Evolutionary conservation across 2,888 invertebrate species (phyloP), one percentile per base, ranked within the genome.

Genomic region (Standfussiana lucernea): DNA sequence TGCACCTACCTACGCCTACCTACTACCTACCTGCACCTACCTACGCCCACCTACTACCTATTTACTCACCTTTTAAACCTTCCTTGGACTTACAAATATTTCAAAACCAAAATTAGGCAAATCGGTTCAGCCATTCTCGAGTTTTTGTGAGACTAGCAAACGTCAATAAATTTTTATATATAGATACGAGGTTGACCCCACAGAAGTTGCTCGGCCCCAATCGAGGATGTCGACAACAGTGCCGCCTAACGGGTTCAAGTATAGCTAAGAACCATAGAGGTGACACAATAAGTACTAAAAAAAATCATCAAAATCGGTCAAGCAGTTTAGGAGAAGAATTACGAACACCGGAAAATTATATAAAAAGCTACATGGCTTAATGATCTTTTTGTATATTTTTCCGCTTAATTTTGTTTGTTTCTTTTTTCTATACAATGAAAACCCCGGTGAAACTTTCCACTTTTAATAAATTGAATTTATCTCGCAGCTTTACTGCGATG

Each of bases 401-500:
- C 21, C n/a, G 37, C 10, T n/a, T 47, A 61, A 75, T 75, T 69
- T 59, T 66, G n/a, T 53, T 18, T n/a, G 21, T 73, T 77, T 53
- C 0, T n/a, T 53, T 50, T 75, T 78, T 69, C 59, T 61, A 35
- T 45, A 59, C 62, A 62, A 15, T 59, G 45, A 40, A 69, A 81
- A 66, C 42, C 18, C 32, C 45, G 6, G 65, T 45, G 18, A 61
- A 80, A 56, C 45, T 84, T 83, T 76, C 47, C 69, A 75, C 72
- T 74, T 75, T 81, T 72, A 84, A 84, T 77, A 76, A 84, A 84
- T 84, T 80, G 65, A 85, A 77, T 84, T 84, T 72, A 69, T 56
- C 53, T 75, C 75, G 66, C 74, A 72, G 70, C 53, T 80, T 74
- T 59, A 72, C 72, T 74, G 69, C 64, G 35, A 70, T 81, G 75